Evolutionary conservation across 2,113 vertebrate species (phyloP), one percentile per base, ranked within the genome.

Genomic region (Cairina moschata): DNA sequence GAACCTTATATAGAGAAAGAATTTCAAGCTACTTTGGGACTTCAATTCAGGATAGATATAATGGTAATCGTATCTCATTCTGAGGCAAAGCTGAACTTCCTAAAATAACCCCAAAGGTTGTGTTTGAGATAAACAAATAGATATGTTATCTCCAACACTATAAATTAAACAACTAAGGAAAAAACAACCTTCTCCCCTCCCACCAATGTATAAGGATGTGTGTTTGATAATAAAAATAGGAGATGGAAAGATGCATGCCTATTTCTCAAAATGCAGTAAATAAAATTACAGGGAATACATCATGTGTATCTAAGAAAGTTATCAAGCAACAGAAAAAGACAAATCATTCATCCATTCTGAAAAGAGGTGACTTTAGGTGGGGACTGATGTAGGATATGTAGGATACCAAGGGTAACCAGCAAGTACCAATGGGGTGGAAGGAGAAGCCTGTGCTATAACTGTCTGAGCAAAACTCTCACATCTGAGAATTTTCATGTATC

Each of bases 181-280:
- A 17, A 81, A 84, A 71, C 6, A 42, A 29, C 21, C 12, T 50
- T 69, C 1, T 7, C 26, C 36, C 5, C 46, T 8, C 7, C 4
- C 17, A 58, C 5, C 13, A 58, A 29, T 48, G 54, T 82, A 80
- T 77, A 78, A 69, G 6, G 22, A 36, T 36, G 6, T 36, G 6
- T 36, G 36, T 90, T 73, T 56, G 12, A 55, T 48, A 71, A 59
- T 36, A 62, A 71, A 86, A 31, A 42, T 0, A 56, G 31, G 23
- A 88, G 32, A 18, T 8, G 0, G 4, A 56, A 44, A 80, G n/a
- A 68, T 8, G 4, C 48, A 83, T 0, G 1, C 2, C 6, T 20
- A 46, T 67, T 14, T 48, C 31, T 14, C 42, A 48, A 48, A 68
- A 48, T 23, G 5, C n/a, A 17, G 21, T 86, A 84, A 68, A 77